Base-by-base conservation (phyloP, 1,140 invertebrate genomes). In the Apis laboriosa region DNA sequence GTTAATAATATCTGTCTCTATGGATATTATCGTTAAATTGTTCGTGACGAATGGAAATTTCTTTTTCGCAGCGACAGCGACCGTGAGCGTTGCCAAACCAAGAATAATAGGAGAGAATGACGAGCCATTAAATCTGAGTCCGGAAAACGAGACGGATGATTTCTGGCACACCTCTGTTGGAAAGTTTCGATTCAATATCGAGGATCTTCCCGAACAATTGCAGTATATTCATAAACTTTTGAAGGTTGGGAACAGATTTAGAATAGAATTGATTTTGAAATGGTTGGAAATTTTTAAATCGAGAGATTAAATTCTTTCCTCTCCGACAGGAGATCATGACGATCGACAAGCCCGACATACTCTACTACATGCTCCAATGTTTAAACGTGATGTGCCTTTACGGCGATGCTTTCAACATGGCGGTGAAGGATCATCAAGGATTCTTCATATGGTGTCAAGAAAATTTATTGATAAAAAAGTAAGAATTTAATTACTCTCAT, bases 401-500 rank as follows among this genome's bases (percentile, higher is more conserved):
- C 92, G 98, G 98, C 8, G 99, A 99, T 93, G 98, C 98, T 12
- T 95, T 99, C 67, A 97, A 96, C 51, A 97, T 97, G 88, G 97
- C 98, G 1, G 96, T 97, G 0, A 96, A 97, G 89, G 98, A 99
- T 91, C 97, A 99, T 91, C 96, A 97, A 87, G 98, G 98, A 68
- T 99, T 99, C 94, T 97, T 99, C 77, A 98, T 99, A 80, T 99
- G 98, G 98, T 98, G 97, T 86, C 98, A 99, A 93, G 98, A 99
- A 94, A 99, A 99, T 94, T 94, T 99, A 28, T 94, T 99, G 0
- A 98, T 99, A 84, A 98, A 98, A 91, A 99, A 98, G 98, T 99
- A 95, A 94, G 95, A 51, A 13, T 24, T 11, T 21, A 1, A 15
- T 21, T 67, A 74, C 77, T 17, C 53, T 56, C 49, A 1, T 34